Conservation (phyloP, 2,888 invertebrate species). For the Phrixothrix hirtus region DNA sequence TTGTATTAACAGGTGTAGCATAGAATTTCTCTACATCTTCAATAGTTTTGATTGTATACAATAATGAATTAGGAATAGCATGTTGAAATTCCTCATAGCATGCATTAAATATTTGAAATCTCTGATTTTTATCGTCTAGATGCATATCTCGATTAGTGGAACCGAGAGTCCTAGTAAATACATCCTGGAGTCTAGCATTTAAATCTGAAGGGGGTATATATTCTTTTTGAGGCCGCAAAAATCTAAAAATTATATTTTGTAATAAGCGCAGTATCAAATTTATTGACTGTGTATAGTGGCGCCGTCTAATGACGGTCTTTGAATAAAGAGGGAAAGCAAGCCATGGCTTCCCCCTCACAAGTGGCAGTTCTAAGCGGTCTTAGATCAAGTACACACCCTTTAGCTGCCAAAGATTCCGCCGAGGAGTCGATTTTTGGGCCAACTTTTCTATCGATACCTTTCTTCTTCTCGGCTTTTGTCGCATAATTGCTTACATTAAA, state of each 20-base stretch:
- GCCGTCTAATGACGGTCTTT: conserved; percentile 41
- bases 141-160: conserved; percentile 53
- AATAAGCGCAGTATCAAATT: conserved; percentile 53
- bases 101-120: conserved; percentile 71
- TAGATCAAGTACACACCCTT: conserved; percentile 64
- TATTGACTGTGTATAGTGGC: conserved; percentile 52
- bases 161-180: conserved; percentile 63
- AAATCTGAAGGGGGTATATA: conserved; percentile 75
- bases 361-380: conserved; percentile 40
- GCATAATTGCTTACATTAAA: conserved; percentile 48
- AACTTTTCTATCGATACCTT: conserved; percentile 53
- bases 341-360: conserved; percentile 48
- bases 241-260: conserved; percentile 60
- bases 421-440: conserved; percentile 59
- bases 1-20: conserved; percentile 68
- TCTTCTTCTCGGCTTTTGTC: conserved; percentile 54
- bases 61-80: conserved; percentile 77
- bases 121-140: conserved; percentile 60
- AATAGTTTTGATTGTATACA: conserved; percentile 76
- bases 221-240: conserved; percentile 72
- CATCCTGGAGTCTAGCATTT: conserved; percentile 62
- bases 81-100: conserved; percentile 76
- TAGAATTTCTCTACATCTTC: conserved; percentile 76
- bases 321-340: conserved; percentile 44
- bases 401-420: conserved; percentile 67